These are phyloP conservation scores for Natator depressus DNA, from an alignment of 2,113 vertebrate species.

Conservation along the genomic window DNA sequence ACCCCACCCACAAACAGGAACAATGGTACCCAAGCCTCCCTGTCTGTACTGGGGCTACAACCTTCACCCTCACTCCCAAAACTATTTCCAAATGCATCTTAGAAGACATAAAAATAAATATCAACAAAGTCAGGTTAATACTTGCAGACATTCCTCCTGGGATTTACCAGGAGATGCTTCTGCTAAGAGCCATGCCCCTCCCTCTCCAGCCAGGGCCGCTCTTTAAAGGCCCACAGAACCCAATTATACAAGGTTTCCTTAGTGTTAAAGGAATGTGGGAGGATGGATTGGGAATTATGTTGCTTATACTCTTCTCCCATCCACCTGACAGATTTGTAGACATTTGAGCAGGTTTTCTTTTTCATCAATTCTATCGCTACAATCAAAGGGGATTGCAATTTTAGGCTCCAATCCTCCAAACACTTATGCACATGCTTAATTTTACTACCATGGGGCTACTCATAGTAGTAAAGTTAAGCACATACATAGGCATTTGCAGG, in stretches of 20 bases:
- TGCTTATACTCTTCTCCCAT: neutral
- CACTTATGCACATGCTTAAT: neutral
- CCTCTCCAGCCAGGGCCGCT: neutral
- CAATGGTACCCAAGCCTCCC: no score
- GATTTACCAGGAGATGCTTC: neutral
- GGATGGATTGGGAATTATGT: neutral
- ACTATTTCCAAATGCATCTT: accelerated
- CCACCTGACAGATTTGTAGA: neutral
- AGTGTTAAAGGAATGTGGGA: neutral
- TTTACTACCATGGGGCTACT: neutral
- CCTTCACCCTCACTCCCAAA: neutral
- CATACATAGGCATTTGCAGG: neutral
- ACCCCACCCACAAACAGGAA: no score
- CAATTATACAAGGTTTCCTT: neutral
- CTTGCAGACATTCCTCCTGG: neutral
- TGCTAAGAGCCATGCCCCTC: neutral
- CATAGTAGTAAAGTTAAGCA: neutral
- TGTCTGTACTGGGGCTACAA: neutral
- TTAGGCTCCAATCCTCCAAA: neutral
- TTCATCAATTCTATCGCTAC: neutral
- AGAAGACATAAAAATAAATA: neutral
- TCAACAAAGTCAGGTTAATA: neutral
- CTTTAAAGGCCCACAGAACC: neutral
- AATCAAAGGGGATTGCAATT: neutral
- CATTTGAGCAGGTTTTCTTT: neutral